Conservation (phyloP, 1,140 invertebrate genomes). For the Drosophila grimshawi region DNA sequence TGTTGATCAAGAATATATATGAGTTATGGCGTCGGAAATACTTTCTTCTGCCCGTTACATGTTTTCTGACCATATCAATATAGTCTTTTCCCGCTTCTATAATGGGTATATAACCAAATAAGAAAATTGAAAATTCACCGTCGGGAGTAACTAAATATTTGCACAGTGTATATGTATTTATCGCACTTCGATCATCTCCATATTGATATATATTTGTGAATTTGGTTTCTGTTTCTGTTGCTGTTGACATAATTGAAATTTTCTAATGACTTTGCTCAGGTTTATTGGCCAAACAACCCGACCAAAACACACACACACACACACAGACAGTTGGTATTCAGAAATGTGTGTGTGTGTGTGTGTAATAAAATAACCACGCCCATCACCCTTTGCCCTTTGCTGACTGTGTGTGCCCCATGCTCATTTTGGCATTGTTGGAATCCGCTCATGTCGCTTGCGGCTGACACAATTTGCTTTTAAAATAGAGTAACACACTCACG, state of each 20-base stretch:
- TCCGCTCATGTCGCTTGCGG: slow-evolving; percentile 43
- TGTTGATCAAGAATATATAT: too few species aligned
- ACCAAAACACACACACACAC: slow-evolving; percentile 20
- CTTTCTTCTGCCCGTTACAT: too few species aligned
- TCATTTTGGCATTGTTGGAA: slow-evolving; percentile 50
- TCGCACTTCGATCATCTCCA: slow-evolving; percentile 27
- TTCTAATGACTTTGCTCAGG: slow-evolving; percentile 74
- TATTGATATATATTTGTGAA: slow-evolving; percentile 14
- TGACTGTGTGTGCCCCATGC: slow-evolving; percentile 35
- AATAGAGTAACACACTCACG: slow-evolving; percentile 48
- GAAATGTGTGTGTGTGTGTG: slow-evolving; percentile 39
- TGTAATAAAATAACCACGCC: slow-evolving; percentile 36
- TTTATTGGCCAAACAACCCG: slow-evolving; percentile 71
- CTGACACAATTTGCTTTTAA: slow-evolving; percentile 63
- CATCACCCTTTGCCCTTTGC: not conserved
- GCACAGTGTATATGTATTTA: not conserved
- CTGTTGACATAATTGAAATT: slow-evolving; percentile 76
- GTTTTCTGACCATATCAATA: too few species aligned
- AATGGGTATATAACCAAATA: too few species aligned
- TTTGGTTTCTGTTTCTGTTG: slow-evolving; percentile 24
- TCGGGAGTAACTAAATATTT: not conserved
- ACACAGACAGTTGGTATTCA: not conserved
- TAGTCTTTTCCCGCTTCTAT: too few species aligned
- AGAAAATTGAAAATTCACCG: not conserved
- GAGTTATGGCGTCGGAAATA: too few species aligned